phyloP scores from a whole-genome alignment of 2,113 vertebrate genomes.

The Heterochromis multidens region DNA sequence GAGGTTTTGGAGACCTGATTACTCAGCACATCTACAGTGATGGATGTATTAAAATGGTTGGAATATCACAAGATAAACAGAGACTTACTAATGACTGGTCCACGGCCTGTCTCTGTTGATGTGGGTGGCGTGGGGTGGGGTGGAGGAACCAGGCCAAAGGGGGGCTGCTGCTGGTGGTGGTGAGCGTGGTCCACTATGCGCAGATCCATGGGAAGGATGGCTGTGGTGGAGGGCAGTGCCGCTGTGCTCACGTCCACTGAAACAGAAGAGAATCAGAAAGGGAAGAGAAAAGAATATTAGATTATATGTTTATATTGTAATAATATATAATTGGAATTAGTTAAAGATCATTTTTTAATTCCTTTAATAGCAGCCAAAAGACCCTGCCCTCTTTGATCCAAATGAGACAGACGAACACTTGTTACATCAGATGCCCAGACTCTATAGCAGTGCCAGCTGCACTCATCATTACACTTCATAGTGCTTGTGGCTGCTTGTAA shows the following conservation, averaged over 20 bases:
- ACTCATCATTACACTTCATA: neutral
- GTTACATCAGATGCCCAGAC: neutral
- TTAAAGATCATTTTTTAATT: neutral
- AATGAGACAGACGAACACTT: neutral
- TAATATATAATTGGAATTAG: fast-evolving
- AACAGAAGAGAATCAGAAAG: neutral
- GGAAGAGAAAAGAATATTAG: neutral
- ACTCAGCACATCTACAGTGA: neutral
- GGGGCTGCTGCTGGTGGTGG: constrained; percentile 66
- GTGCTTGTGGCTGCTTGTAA: neutral
- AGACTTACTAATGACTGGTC: constrained; percentile 69
- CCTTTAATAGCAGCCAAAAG: neutral
- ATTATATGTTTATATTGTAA: neutral
- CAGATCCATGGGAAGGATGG: constrained; percentile 93
- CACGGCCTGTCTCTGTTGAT: constrained; percentile 31
- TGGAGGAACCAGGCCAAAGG: constrained; percentile 79
- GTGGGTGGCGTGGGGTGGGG: constrained; percentile 24
- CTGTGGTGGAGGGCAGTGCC: constrained; percentile 83
- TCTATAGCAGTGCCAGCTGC: neutral
- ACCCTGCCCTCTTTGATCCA: neutral
- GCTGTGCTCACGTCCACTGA: constrained; percentile 88
- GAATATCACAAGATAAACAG: neutral
- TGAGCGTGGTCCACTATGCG: constrained; percentile 84
- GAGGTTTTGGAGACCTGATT: neutral
- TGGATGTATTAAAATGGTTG: neutral